Evolutionary conservation across 64 coral and sea anemone genomes (phyloP), one percentile per base, ranked within the genome.

Genomic region (Trachythela sp.): DNA sequence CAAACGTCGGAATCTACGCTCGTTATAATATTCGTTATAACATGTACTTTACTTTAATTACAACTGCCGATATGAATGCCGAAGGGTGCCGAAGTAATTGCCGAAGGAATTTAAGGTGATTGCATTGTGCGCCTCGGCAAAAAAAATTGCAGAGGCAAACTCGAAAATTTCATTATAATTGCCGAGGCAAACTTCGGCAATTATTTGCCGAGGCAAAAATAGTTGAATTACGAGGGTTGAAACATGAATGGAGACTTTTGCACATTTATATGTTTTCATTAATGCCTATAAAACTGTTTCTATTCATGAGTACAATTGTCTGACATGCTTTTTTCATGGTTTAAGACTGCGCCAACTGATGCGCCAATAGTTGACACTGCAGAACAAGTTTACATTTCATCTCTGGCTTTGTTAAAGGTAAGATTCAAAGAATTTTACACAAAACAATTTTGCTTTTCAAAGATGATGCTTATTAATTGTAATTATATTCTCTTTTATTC

Each of bases 381-480:
- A 54, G 96, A 99, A 85, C 96, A 99, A 94, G 96, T 99, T 40
- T 99, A 99, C 36, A 99, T 99, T 71, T 99, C 96, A 17, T 99
- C 96, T 70, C 76, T 99, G 22, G 96, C 96, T 48, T 83, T 99
- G 30, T 76, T 99, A 26, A 99, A 99, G 96, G 96, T 99, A 85
- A 43, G 48, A 31, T n/a, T n/a, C n/a, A n/a, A n/a, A n/a, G n/a
- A n/a, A 40, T 85, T 1, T 36, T 15, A 52, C 22, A 20, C 49
- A 1, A 52, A 20, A 52, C 49, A 52, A 52, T 52, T 52, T 52
- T 52, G 49, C 49, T 15, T 52, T 20, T n/a, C n/a, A n/a, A 5
- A 22, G 20, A n/a, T 27, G 5, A 24, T 7, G 15, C 15, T n/a
- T n/a, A 2, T 59, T 59, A 2, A 17, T n/a, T 27, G 7, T 64